Conservation (phyloP, 2,113 vertebrate species). For the Callocephalon fimbriatum region DNA sequence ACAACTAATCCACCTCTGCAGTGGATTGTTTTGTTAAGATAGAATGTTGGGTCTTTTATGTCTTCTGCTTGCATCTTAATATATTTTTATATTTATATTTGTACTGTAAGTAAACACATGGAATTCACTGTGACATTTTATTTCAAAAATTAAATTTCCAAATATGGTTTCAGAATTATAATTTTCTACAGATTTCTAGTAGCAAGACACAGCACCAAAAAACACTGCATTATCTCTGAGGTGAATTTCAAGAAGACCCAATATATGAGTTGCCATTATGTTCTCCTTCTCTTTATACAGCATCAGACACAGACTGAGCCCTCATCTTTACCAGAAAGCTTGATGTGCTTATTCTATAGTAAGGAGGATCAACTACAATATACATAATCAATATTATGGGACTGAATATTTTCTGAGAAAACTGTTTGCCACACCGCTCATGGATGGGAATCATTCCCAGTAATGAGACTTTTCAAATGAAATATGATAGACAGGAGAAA, state of each 20-base stretch:
- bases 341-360: not conserved
- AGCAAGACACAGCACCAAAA: not conserved
- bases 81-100: not conserved
- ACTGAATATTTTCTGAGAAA: not conserved
- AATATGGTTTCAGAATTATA: not conserved
- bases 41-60: not conserved
- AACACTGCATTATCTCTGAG: not conserved
- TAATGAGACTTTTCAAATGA: not conserved
- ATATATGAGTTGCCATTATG: not conserved
- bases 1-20: not conserved
- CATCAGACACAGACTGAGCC: not conserved
- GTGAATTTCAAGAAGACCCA: not conserved
- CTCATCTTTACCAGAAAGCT: not conserved
- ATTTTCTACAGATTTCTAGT: not conserved
- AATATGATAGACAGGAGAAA: not conserved
- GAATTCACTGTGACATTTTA: rapidly evolving
- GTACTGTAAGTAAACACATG: not conserved
- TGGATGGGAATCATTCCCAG: not conserved
- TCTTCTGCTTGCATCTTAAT: not conserved
- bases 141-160: not conserved
- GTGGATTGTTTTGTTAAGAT: not conserved
- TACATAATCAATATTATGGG: not conserved
- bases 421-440: not conserved
- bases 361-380: not conserved
- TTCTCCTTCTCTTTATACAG: not conserved